Evolutionary conservation across 2,888 invertebrate species (phyloP).

Genomic region (Strigamia transsilvanica): DNA sequence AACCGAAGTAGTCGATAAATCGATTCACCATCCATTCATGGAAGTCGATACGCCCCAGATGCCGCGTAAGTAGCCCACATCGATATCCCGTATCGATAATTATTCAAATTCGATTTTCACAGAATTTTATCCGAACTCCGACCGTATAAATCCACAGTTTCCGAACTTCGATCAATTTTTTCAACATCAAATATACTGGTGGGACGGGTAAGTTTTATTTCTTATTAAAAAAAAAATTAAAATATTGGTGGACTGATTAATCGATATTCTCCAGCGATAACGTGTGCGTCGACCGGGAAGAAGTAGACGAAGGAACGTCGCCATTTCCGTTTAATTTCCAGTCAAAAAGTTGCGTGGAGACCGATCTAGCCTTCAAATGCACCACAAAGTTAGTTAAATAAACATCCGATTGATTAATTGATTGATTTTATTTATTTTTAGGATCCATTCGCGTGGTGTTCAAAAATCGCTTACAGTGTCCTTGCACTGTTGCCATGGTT

Average conservation of each 20-base stretch:
- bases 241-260: not conserved
- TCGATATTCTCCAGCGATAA: slow-evolving; percentile 65
- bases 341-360: slow-evolving; percentile 20
- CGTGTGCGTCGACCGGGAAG: slow-evolving; percentile 72
- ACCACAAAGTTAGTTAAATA: slow-evolving; percentile 14
- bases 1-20: not conserved
- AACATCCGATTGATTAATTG: not conserved
- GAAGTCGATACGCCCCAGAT: not conserved
- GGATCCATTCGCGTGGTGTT: slow-evolving; percentile 70
- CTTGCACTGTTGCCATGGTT: slow-evolving; percentile 76
- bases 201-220: not conserved
- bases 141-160: not conserved
- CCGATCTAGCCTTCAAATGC: slow-evolving; percentile 10
- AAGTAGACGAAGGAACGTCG: slow-evolving; percentile 62
- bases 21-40: not conserved
- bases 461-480: slow-evolving; percentile 72
- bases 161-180: not conserved
- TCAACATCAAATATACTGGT: not conserved
- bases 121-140: not conserved
- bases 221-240: not conserved
- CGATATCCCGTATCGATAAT: not conserved
- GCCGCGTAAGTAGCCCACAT: not conserved
- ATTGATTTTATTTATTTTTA: slow-evolving; percentile 60
- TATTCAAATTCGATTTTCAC: not conserved
- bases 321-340: slow-evolving; percentile 15